Percentiles rank a stretch among this genome's conserved stretches.
Evolutionary conservation across 2,113 vertebrate species (phyloP).

Genomic region (Anguilla japonica): DNA sequence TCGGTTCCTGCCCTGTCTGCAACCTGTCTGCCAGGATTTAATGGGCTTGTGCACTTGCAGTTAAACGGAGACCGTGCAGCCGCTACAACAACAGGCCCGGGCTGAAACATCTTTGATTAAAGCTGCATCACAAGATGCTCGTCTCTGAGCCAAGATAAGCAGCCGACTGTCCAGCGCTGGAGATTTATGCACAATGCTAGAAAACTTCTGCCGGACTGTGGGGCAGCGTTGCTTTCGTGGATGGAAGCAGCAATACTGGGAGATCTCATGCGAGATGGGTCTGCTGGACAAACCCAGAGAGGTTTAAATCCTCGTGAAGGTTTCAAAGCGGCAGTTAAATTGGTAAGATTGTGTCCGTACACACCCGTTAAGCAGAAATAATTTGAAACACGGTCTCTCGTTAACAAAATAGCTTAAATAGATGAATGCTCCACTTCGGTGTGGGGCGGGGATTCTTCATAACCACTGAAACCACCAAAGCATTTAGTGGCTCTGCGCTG

Average conservation of each 20-base stretch:
- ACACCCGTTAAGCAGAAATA: background rate
- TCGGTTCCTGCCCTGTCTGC: background rate
- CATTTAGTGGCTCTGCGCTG: no score
- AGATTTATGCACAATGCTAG: background rate
- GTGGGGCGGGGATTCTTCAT: background rate
- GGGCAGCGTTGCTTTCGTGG: background rate
- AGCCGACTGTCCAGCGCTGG: background rate
- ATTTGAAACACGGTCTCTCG: background rate
- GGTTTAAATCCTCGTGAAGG: background rate
- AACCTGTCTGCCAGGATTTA: conserved; percentile 15
- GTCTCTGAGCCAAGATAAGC: background rate
- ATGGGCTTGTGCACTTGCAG: background rate
- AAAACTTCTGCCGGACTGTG: background rate
- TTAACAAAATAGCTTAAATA: background rate
- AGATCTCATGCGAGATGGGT: background rate
- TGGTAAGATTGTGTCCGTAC: no score
- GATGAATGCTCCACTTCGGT: background rate
- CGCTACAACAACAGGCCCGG: background rate
- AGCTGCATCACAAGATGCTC: background rate
- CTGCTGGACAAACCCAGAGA: background rate
- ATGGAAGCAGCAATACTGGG: background rate
- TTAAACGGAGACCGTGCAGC: conserved; percentile 3
- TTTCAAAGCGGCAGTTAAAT: background rate
- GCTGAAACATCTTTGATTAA: conserved; percentile 20
- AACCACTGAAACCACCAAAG: background rate